Base-by-base conservation (phyloP, 2,888 invertebrate genomes). In the Pseudococcus longispinus region DNA sequence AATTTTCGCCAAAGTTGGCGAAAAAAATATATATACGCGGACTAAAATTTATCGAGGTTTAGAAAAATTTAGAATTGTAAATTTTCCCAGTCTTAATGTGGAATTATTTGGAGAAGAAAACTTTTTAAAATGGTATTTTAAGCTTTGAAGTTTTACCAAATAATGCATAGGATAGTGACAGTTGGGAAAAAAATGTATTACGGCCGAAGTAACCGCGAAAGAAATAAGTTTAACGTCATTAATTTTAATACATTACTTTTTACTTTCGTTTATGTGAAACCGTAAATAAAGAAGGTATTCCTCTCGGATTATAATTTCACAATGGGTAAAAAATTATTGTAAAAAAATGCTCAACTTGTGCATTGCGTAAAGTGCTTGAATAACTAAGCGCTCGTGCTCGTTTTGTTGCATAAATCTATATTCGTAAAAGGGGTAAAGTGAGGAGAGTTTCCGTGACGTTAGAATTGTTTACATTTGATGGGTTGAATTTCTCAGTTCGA, bases 241-340 rank as follows among this genome's bases (percentile, higher is more conserved):
- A 86, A 86, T 86, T 86, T 86, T 80, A 86, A 74, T 80, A 86
- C 77, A 65, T 65, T 70, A 70, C 85, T 70, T 85, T n/a, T 85
- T 65, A 70, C 32, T 85, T 70, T 85, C 42, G 29, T 29, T 70
- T 70, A 32, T 20, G 65, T 70, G 70, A 70, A 32, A 29, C 15
- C 29, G 70, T 70, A 70, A 70, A 70, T 32, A 70, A 70, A 32
- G 29, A 18, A 29, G 70, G 70, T 70, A 70, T 70, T 29, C 70
- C 32, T 70, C 18, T 70, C 29, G 29, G 29, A 70, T 18, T 70
- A 70, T 70, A 70, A 70, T 70, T 70, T 70, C 70, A 29, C 70
- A 32, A 32, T 29, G 70, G 29, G 9, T 15, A 70, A 70, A 70
- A 60, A 60, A 60, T 15, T 5, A 55, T 55, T 18, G 5, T 55